Percentiles rank a stretch among this genome's conserved stretches.
phyloP scores from a whole-genome alignment of 1,140 invertebrate species.

The Physella acuta region DNA sequence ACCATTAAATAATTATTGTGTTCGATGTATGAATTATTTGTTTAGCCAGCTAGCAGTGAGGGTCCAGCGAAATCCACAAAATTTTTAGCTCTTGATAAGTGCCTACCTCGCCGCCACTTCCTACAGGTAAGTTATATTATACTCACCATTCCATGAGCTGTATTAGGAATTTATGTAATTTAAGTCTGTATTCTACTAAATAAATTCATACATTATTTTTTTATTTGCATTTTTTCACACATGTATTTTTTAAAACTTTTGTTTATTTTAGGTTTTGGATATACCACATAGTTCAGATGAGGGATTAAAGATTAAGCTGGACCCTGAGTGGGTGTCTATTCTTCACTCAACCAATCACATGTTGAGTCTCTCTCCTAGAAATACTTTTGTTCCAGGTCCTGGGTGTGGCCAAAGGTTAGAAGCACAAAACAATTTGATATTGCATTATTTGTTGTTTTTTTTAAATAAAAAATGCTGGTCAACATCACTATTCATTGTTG shows the following conservation, averaged over 20 bases:
- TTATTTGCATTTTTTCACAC: not conserved
- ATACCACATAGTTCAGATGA: slow-evolving; percentile 44
- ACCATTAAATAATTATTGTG: too few relatives aligned
- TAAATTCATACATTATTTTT: not conserved
- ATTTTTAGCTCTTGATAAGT: slow-evolving; percentile 96
- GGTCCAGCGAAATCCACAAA: slow-evolving; percentile 67
- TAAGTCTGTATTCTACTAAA: not conserved
- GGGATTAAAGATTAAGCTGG: slow-evolving; percentile 72
- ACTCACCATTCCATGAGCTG: too few relatives aligned
- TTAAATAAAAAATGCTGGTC: too few relatives aligned
- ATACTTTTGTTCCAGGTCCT: slow-evolving; percentile 79
- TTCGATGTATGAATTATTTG: too few relatives aligned
- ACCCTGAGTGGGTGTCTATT: slow-evolving; percentile 92
- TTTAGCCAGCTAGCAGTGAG: too few relatives aligned
- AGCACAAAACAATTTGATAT: too few relatives aligned
- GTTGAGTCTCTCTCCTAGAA: slow-evolving; percentile 70
- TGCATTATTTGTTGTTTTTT: too few relatives aligned
- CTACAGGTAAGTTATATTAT: slow-evolving; percentile 76
- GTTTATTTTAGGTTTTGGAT: slow-evolving; percentile 46
- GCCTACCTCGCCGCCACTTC: slow-evolving; percentile 83
- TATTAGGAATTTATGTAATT: too few relatives aligned
- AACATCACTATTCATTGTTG: too few relatives aligned
- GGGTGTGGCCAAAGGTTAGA: slow-evolving; percentile 67
- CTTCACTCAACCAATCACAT: slow-evolving; percentile 87
- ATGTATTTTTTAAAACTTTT: not conserved